Evolutionary conservation across 2,797 vertebrate species (phyloP), one percentile per base, ranked within the genome.

Genomic region (Hipposideros larvatus): DNA sequence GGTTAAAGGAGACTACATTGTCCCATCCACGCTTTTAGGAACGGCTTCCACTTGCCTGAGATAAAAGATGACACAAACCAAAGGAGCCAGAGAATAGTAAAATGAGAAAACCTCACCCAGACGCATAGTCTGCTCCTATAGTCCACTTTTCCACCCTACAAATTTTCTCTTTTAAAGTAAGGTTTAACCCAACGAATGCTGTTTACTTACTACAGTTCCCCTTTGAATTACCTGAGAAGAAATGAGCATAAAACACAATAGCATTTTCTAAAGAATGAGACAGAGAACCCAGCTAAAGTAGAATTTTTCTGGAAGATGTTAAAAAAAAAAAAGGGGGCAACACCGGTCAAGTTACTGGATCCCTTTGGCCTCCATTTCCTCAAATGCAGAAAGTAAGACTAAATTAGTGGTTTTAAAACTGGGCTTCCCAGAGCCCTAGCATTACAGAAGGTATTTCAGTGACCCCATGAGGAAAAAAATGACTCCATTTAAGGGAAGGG

Each of bases 121-220:
- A 92, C 19, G 37, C 51, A 59, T 46, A 82, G 41, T 43, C 66
- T 71, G 70, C 11, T 63, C 59, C 53, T 14, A 9, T 78, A 57
- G 91, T 87, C 74, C 18, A 87, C 37, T 75, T 94, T 55, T n/a
- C 75, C 13, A 21, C 14, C 63, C 21, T 41, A 83, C n/a, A 87
- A 55, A 79, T 66, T 84, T 51, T 55, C n/a, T 85, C 53, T 86
- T 91, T 61, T 90, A 94, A 89, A 93, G 51, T 84, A 83, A 89
- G 57, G n/a, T 85, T 95, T 87, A 95, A 78, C 34, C 74, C 79
- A 11, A 59, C 37, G 11, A 88, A 61, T 15, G 7, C 37, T 87
- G 22, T 53, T 87, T 48, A 41, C 6, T 66, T 80, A 65, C 70
- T 14, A 28, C 24, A 85, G 26, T 19, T 93, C 63, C 83, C 79